Evolutionary conservation across 2,888 invertebrate genomes (phyloP), one percentile per base, ranked within the genome.

Genomic region (Meghimatium bilineatum): DNA sequence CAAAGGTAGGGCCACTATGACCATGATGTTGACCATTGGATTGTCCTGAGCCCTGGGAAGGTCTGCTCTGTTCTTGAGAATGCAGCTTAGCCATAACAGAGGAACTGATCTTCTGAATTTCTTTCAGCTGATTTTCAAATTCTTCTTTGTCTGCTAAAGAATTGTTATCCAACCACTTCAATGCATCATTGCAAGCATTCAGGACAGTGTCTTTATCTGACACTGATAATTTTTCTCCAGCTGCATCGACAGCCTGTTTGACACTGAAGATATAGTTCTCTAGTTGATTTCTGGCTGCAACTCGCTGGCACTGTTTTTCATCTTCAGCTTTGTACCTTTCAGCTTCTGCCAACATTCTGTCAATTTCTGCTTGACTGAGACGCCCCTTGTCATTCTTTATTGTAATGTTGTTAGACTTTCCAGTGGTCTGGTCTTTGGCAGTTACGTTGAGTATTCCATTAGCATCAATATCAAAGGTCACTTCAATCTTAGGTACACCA

Each of bases 121-220:
- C 96, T 91, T 96, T 96, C 89, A 97, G 94, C 90, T 90, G 44
- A 14, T 26, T n/a, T n/a, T 72, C 72, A 72, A 72, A 72, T 38
- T 72, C 72, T 44, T 72, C 72, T 89, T 96, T 96, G 80, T 96
- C 96, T 12, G 97, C 97, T 72, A 97, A 94, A 1, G 95, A 95
- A 92, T 97, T 97, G 36, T 94, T 93, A 89, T 98, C 98, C 63
- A 98, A 94, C 97, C 97, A 98, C 23, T 95, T 72, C n/a, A 72
- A 17, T 3, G n/a, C 29, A 34, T 72, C 72, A 44, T 49, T 72
- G 14, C 72, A 72, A 44, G 89, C 90, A n/a, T 91, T 92, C n/a
- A 88, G 87, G 0, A 97, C 96, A 26, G 94, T 93, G 76, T 95
- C 95, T 90, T 96, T 96, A 91, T 98, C 98, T 0, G 94, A 93